phyloP scores from a whole-genome alignment of 2,797 vertebrate species.

The Gobionotothen gibberifrons region DNA sequence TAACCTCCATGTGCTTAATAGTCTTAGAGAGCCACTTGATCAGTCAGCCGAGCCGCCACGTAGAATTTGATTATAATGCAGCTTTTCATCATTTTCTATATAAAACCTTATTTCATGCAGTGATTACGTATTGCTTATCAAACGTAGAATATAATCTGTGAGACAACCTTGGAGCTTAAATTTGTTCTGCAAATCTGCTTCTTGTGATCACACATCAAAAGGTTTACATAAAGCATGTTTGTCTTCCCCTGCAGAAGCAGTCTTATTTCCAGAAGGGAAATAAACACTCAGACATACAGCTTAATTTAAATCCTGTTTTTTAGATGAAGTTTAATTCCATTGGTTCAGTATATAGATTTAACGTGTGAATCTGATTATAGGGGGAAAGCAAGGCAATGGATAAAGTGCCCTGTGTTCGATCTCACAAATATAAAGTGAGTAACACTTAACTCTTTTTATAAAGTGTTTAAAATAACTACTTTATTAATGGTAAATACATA shows the following conservation, averaged over 20 bases:
- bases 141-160: constrained; percentile 60
- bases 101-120: constrained; percentile 56
- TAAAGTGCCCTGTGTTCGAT: neutral
- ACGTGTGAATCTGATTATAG: constrained; percentile 6
- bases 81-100: constrained; percentile 54
- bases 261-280: constrained; percentile 41
- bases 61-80: constrained; percentile 51
- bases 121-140: constrained; percentile 62
- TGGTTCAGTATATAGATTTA: constrained; percentile 21
- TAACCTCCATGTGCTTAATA: constrained; percentile 69
- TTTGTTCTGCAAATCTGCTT: constrained; percentile 63
- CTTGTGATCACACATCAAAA: constrained; percentile 72
- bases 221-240: constrained; percentile 43
- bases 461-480: neutral
- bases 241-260: constrained; percentile 39
- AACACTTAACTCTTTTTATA: too few relatives aligned
- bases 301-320: constrained; percentile 43
- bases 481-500: neutral
- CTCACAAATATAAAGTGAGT: too few relatives aligned
- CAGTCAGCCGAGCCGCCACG: constrained; percentile 36
- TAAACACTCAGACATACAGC: constrained; percentile 13
- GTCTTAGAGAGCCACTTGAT: constrained; percentile 61
- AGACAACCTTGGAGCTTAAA: constrained; percentile 49
- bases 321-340: constrained; percentile 41
- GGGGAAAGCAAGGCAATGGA: neutral